Percentiles rank a stretch among this genome's conserved stretches.
Conservation (phyloP, 2,113 vertebrate species). For the Fregetta grallaria region DNA sequence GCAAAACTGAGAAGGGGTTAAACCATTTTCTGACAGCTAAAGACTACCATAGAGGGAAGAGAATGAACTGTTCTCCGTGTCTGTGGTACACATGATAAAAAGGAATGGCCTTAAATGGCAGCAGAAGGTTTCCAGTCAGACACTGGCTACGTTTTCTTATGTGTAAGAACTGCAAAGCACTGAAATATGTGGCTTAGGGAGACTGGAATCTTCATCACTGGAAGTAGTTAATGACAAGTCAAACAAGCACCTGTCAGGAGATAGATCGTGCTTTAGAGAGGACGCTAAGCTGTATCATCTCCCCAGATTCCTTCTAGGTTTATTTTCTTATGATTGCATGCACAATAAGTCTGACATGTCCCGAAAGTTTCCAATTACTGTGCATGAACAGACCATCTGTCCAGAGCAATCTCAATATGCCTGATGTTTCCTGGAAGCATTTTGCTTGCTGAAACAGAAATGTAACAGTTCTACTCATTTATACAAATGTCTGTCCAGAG, state of each 20-base stretch:
- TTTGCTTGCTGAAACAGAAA: conserved; percentile 25
- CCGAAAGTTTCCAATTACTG: conserved; percentile 38
- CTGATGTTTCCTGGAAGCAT: conserved; percentile 22
- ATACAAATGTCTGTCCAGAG: not conserved
- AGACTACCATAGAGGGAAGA: not conserved
- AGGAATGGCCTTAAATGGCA: not conserved
- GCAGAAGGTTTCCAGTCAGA: not conserved
- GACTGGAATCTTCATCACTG: not conserved
- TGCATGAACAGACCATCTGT: conserved; percentile 25
- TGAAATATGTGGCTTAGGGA: not conserved
- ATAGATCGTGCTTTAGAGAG: not conserved
- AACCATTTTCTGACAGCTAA: not conserved
- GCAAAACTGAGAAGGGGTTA: not conserved
- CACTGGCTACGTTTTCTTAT: not conserved
- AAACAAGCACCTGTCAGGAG: not conserved
- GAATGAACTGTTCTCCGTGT: not conserved
- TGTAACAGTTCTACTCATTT: not conserved
- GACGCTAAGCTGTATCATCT: not conserved
- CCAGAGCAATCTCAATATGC: conserved; percentile 33
- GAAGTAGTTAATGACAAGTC: not conserved
- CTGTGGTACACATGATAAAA: not conserved
- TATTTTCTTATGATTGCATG: not conserved
- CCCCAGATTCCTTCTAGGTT: not conserved
- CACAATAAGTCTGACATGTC: conserved; percentile 4
- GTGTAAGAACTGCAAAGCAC: not conserved